These are phyloP conservation scores for Megalops atlanticus DNA, from an alignment of 2,113 vertebrate species.

Conservation along the genomic window DNA sequence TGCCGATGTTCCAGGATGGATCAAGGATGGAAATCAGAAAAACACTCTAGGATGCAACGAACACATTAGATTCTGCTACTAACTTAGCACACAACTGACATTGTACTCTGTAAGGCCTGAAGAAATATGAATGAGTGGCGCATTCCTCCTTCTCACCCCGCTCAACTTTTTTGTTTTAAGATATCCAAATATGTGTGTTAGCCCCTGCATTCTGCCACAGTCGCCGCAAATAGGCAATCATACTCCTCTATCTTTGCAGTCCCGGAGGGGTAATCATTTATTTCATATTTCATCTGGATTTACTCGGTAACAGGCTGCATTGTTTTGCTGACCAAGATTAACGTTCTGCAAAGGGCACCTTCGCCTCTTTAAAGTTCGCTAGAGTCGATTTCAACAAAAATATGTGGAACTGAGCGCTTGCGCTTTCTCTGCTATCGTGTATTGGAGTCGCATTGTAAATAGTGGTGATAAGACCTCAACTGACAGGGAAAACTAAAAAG, in stretches of 20 bases:
- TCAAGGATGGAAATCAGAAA: too few species aligned
- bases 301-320: conserved; percentile 52
- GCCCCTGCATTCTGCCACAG: conserved; percentile 21
- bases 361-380: conserved; percentile 47
- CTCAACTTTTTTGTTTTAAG: background rate
- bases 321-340: conserved; percentile 62
- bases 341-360: conserved; percentile 57
- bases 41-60: too few species aligned
- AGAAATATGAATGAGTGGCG: too few species aligned
- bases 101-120: too few species aligned
- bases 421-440: background rate
- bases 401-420: background rate
- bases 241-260: conserved; percentile 45
- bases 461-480: background rate
- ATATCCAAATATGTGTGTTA: background rate
- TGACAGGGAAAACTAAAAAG: background rate
- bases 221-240: conserved; percentile 36
- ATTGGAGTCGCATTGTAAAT: background rate
- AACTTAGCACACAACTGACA: too few species aligned
- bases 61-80: too few species aligned
- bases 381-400: conserved; percentile 27
- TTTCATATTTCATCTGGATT: conserved; percentile 51
- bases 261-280: conserved; percentile 60
- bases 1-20: background rate
- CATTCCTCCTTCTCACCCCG: too few species aligned